Conservation (phyloP, 2,113 vertebrate genomes). For the Xiphophorus maculatus region DNA sequence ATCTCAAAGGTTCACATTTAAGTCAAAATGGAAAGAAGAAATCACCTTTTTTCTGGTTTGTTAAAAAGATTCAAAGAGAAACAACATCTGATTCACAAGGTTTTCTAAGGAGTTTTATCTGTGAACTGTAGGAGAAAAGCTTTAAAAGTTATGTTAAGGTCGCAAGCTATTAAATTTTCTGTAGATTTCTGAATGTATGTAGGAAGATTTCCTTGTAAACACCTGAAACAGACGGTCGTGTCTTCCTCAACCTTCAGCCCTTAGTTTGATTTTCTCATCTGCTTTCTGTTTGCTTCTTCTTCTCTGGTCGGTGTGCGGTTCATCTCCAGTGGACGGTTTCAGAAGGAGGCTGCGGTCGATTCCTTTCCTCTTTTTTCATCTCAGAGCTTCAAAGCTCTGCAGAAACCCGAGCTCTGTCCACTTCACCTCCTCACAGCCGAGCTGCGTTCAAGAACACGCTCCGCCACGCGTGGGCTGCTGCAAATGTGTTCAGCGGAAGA, state of each 20-base stretch:
- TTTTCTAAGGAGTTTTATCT: neutral
- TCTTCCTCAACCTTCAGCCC: slow-evolving; percentile 41
- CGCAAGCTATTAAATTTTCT: slow-evolving; percentile 17
- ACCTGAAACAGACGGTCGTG: slow-evolving; percentile 9
- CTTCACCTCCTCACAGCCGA: slow-evolving; percentile 7
- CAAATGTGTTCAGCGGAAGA: neutral
- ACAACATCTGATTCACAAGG: too few relatives aligned
- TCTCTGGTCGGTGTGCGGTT: slow-evolving; percentile 22
- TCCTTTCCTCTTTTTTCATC: slow-evolving; percentile 15
- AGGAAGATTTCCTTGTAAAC: slow-evolving; percentile 17
- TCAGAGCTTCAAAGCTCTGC: slow-evolving; percentile 32
- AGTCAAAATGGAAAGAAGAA: too few relatives aligned
- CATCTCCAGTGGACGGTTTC: slow-evolving; percentile 25
- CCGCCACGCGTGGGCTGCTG: neutral
- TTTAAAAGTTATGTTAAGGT: slow-evolving; percentile 19
- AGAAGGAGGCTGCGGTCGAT: slow-evolving; percentile 27
- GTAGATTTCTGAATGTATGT: slow-evolving; percentile 12
- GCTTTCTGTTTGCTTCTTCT: slow-evolving; percentile 17
- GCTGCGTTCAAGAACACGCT: slow-evolving; percentile 5
- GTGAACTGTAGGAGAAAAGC: slow-evolving; percentile 15
- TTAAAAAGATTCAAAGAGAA: too few relatives aligned
- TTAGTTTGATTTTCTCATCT: slow-evolving; percentile 35
- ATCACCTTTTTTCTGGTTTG: too few relatives aligned
- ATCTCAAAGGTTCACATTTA: too few relatives aligned
- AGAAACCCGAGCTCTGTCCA: slow-evolving; percentile 24